Evolutionary conservation across 2,113 vertebrate species (phyloP), one percentile per base, ranked within the genome.

Genomic region (Grammomys surdaster): DNA sequence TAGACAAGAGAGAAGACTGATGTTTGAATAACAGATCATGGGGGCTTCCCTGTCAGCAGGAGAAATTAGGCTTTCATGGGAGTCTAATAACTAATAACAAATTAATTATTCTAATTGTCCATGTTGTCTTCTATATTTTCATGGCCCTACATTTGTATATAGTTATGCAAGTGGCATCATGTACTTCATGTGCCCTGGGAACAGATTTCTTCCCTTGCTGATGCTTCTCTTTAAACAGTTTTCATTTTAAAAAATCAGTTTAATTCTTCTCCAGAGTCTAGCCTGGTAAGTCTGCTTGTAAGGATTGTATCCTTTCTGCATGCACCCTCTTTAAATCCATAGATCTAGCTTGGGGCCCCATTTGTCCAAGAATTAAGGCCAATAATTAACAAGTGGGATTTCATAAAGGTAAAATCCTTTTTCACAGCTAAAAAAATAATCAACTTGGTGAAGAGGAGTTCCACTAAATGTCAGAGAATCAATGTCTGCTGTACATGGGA

Each of bases 1-100:
- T 0, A 65, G 69, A 40, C 0, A 72, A 48, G 16, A 4, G 3
- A 11, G 1, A 7, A 7, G 20, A 8, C 4, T 4, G 0, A 17
- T 36, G 4, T 19, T 28, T 36, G 48, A 76, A 24, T 12, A 9
- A n/a, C 5, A 60, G 54, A 46, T 13, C 1, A 19, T 20, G 16
- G 11, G 14, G 65, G 26, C 5, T 31, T 77, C 1, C 4, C 33
- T 22, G 4, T 40, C 51, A n/a, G 12, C 3, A 11, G 4, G 12
- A 73, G 58, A 19, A 65, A 33, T 24, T 12, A 13, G 24, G 7
- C 75, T 60, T 31, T 9, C 26, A 54, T 28, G 76, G 31, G 24
- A 69, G 67, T 69, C 67, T 69, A 36, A 36, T 69, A 36, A 69
- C 31, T 69, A 69, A 69, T 69, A 69, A 69, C 67, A 2, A 13